Evolutionary conservation across 1,140 invertebrate species (phyloP).

Genomic region (Pantala flavescens): DNA sequence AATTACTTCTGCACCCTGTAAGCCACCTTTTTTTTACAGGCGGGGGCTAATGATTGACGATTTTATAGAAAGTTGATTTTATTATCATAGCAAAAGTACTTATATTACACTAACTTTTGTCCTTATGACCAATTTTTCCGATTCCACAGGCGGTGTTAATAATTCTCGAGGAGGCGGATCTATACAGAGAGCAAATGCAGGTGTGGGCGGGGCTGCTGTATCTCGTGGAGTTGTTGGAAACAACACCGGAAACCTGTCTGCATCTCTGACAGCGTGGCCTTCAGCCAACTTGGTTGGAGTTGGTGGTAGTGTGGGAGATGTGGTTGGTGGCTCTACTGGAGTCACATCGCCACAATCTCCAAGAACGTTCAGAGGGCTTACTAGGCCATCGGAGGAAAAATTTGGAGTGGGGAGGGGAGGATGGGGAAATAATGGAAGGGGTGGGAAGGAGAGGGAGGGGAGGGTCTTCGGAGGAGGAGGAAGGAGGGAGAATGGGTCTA

Average conservation of each 20-base stretch:
- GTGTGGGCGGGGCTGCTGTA: not conserved
- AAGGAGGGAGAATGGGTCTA: not conserved
- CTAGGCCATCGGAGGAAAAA: not conserved
- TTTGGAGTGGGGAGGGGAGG: not conserved
- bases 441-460: not conserved
- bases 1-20: no score
- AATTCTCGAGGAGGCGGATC: not conserved
- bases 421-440: not conserved
- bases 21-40: no score
- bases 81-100: no score
- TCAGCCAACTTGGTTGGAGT: not conserved
- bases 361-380: not conserved
- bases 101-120: no score
- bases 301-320: not conserved
- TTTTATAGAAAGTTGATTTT: no score
- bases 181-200: not conserved
- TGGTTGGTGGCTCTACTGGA: not conserved
- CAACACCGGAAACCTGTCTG: not conserved
- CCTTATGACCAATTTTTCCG: no score
- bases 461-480: not conserved
- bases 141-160: not conserved
- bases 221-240: not conserved
- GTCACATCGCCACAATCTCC: not conserved
- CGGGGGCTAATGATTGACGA: no score
- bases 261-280: not conserved